A percentile compares a stretch with the other conserved stretches of the same genome.
Evolutionary conservation across 2,888 invertebrate species (phyloP).

Genomic region (Camponotus fellah): DNA sequence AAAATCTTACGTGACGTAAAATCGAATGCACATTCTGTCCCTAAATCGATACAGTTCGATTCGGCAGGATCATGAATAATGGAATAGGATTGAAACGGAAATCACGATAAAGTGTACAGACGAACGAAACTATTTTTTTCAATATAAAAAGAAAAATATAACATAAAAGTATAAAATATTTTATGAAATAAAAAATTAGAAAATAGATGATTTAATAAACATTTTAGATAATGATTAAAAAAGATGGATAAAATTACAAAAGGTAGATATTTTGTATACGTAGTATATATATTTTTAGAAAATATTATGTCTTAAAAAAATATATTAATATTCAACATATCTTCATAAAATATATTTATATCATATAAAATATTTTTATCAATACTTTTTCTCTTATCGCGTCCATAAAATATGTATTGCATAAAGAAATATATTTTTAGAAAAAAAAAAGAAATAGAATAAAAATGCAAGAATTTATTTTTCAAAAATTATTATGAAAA

Average conservation of each 20-base stretch:
- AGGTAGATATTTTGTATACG: background rate
- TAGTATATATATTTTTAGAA: background rate
- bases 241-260: background rate
- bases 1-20: slow-evolving; percentile 18
- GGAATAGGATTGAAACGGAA: background rate
- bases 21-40: background rate
- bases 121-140: background rate
- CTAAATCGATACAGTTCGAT: background rate
- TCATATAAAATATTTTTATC: background rate
- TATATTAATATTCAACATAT: background rate
- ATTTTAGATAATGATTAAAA: background rate
- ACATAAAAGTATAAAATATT: background rate
- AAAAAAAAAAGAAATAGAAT: background rate
- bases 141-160: background rate
- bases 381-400: background rate
- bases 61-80: background rate
- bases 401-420: background rate
- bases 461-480: background rate
- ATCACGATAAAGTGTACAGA: background rate
- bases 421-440: background rate
- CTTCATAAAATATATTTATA: background rate
- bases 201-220: background rate
- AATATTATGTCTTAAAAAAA: background rate
- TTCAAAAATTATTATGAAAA: background rate
- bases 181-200: background rate